Base-by-base conservation (phyloP, 2,888 invertebrate species). In the Eristalis arbustorum region DNA sequence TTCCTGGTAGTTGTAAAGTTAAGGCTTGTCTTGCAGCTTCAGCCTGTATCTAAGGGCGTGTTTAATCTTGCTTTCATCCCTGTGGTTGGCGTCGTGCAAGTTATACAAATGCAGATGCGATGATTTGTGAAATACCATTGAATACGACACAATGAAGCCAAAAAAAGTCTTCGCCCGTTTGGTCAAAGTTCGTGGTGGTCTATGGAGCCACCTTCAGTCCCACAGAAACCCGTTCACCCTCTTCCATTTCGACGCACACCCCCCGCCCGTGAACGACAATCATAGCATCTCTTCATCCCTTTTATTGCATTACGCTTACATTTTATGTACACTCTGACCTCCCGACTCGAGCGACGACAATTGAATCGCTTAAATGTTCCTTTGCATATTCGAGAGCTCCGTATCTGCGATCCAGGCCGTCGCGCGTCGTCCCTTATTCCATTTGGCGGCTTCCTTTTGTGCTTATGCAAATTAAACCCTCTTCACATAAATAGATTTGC, bases 391-490 rank as follows among this genome's bases (percentile, higher is more conserved):
- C 18, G 18, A 49, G 8, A n/a, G n/a, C 40, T 79, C 63, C 22
- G 18, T 18, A 42, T 42, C 42, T 22, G 56, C 8, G 42, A 37
- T 13, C 37, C 37, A 37, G 23, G 28, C 14, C 3, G 61, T 63
- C 34, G 37, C 34, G 37, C 25, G 25, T 25, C 25, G 25, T 69
- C 25, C 34, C 56, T 66, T 49, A 6, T 63, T 68, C 22, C 68
- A 14, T 40, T 75, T 56, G 23, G 57, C 34, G 64, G 59, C 57
- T 67, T 71, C 68, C 76, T 66, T 81, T 81, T 69, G 73, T 77
- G 63, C 73, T 85, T 77, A 85, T 85, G 85, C 77, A 85, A 85
- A 85, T 85, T 85, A 73, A 77, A 74, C 77, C 81, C 77, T 80
- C 75, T 76, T 22, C 85, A 77, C 49, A 81, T 81, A 81, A 82